phyloP scores from a whole-genome alignment of 1,140 invertebrate species.

The Drosophila parabipectinata region DNA sequence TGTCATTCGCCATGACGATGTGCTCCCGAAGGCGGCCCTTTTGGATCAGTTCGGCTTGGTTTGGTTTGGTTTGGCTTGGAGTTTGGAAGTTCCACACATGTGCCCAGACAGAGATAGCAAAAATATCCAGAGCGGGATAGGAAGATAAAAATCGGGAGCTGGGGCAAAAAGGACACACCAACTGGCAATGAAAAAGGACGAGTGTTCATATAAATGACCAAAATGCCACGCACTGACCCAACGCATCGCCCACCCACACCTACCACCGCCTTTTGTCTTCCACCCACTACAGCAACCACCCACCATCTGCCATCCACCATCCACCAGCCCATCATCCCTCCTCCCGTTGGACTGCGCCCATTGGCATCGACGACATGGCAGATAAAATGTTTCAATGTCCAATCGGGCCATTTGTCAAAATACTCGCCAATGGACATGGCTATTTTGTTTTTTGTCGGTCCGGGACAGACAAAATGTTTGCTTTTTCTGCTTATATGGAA shows the following conservation, averaged over 20 bases:
- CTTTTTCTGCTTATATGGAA: slow-evolving; percentile 20
- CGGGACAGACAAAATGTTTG: slow-evolving; percentile 25
- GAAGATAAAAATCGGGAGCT: not conserved
- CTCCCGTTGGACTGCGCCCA: slow-evolving; percentile 24
- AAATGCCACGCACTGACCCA: slow-evolving; percentile 81
- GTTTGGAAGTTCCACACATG: slow-evolving; percentile 63
- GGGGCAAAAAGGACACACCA: slow-evolving; percentile 41
- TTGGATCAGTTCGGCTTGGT: slow-evolving; percentile 42
- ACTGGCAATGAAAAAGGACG: slow-evolving; percentile 77
- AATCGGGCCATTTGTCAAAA: slow-evolving; percentile 83
- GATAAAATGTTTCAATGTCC: slow-evolving; percentile 84
- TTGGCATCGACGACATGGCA: slow-evolving; percentile 77
- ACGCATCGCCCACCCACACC: slow-evolving; percentile 39
- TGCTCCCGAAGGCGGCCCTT: slow-evolving; percentile 78
- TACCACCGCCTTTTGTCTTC: slow-evolving; percentile 19
- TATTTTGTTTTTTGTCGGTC: slow-evolving; percentile 39
- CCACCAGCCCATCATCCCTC: slow-evolving; percentile 14
- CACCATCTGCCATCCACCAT: slow-evolving; percentile 16
- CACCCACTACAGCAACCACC: slow-evolving; percentile 19
- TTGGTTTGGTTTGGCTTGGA: slow-evolving; percentile 8
- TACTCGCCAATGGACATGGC: slow-evolving; percentile 69
- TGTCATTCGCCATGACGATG: slow-evolving; percentile 80
- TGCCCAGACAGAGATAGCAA: slow-evolving; percentile 38
- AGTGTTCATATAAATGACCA: slow-evolving; percentile 83
- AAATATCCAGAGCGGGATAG: slow-evolving; percentile 1